Base-by-base conservation (phyloP, 2,888 invertebrate genomes). In the Mimumesa dahlbomi region DNA sequence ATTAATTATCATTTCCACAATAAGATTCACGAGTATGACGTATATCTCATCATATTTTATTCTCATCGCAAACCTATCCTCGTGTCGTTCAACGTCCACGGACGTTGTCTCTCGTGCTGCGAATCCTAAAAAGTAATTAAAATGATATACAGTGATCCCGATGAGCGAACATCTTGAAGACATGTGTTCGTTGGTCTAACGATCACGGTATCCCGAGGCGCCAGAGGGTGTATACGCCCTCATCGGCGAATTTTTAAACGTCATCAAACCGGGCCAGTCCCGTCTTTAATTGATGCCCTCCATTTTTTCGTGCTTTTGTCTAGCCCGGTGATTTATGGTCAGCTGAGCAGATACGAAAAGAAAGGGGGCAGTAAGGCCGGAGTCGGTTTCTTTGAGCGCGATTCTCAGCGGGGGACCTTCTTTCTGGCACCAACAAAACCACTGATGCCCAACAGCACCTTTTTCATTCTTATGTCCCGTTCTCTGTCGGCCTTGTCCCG, bases 251-350 rank as follows among this genome's bases (percentile, higher is more conserved):
- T 79, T 81, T 75, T 67, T 72, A 63, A 75, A 67, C 75, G 75
- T 81, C 75, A 77, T 82, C 79, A 59, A 58, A 67, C 53, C 52
- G 54, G 38, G 21, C 49, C 40, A 22, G 49, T 25, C 46, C 49
- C 50, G 54, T 18, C 43, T 66, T 82, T 87, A 87, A 87, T 86
- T 83, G 85, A 86, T 85, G 86, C 82, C 48, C 69, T 75, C 76
- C 77, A 74, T 82, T 84, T 84, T 85, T 84, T 80, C 80, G 63
- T 54, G 83, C 84, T 83, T 85, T 87, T 86, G 84, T 87, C 83
- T 85, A 85, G 81, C 49, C 72, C 50, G 52, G 73, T 86, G 87
- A 87, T 87, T 87, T 86, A 87, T 83, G 81, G 77, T 74, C 75
- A 72, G 64, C 74, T 57, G 73, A 58, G 45, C 63, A 62, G 61